phyloP scores from a whole-genome alignment of 2,888 invertebrate genomes.

The Eledone cirrhosa region DNA sequence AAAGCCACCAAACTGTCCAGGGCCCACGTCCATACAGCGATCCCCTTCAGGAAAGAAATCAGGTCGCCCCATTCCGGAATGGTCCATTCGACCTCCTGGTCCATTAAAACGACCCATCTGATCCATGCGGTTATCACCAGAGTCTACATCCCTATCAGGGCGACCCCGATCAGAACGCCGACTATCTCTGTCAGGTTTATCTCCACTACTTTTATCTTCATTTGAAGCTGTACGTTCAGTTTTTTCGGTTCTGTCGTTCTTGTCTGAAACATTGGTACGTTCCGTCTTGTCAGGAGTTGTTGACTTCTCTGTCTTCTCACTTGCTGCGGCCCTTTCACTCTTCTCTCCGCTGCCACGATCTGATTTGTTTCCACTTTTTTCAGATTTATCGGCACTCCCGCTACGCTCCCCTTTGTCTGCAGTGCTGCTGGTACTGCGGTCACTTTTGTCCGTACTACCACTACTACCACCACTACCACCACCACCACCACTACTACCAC shows the following conservation, averaged over 20 bases:
- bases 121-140: background rate
- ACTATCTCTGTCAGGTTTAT: background rate
- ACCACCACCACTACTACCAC: background rate
- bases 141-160: constrained; percentile 7
- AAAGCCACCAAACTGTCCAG: constrained; percentile 14
- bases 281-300: background rate
- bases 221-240: background rate
- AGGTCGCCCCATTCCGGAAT: constrained; percentile 3
- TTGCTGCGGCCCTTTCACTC: background rate
- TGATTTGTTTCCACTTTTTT: background rate
- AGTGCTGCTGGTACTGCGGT: background rate
- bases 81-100: background rate
- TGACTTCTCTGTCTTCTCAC: background rate
- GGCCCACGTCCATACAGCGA: constrained; percentile 10
- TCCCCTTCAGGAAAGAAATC: constrained; percentile 15
- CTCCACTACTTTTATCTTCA: background rate
- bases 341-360: background rate
- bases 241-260: background rate
- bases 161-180: background rate
- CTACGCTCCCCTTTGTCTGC: background rate
- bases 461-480: background rate
- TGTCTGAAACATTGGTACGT: background rate
- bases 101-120: constrained; percentile 9
- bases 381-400: background rate
- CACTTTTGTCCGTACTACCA: background rate